phyloP scores from a whole-genome alignment of 2,113 vertebrate species.

The Bubo scandiacus region DNA sequence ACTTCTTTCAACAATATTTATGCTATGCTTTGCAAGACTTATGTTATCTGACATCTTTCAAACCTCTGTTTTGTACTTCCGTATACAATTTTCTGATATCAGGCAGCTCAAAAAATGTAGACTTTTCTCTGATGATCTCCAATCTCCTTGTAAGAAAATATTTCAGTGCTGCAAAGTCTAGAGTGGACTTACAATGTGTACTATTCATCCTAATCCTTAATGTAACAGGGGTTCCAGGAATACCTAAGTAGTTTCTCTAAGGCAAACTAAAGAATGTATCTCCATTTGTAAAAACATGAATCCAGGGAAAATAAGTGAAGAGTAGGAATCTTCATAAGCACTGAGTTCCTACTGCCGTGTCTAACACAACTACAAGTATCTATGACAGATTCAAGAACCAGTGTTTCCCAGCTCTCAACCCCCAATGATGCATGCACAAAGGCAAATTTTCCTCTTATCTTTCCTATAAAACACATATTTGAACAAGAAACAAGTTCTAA shows the following conservation, averaged over 20 bases:
- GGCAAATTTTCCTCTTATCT: neutral
- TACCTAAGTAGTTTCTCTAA: neutral
- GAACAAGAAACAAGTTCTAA: neutral
- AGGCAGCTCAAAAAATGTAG: neutral
- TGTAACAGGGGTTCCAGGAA: neutral
- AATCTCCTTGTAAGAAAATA: neutral
- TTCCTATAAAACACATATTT: neutral
- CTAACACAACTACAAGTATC: neutral
- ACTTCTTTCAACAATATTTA: neutral
- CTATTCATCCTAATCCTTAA: neutral
- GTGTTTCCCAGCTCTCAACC: neutral
- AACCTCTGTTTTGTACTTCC: neutral
- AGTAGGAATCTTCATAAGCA: neutral
- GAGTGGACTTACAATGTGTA: neutral
- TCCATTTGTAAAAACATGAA: neutral
- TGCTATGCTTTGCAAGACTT: neutral
- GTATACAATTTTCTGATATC: neutral
- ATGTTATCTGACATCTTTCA: neutral
- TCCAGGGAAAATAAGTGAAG: neutral
- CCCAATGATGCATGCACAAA: neutral
- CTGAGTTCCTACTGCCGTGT: neutral
- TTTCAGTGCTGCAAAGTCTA: neutral
- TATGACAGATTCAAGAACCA: neutral
- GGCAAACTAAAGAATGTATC: neutral
- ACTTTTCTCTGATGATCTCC: neutral